Base-by-base conservation (phyloP, 2,113 vertebrate genomes). In the Cryptotis parvus region DNA sequence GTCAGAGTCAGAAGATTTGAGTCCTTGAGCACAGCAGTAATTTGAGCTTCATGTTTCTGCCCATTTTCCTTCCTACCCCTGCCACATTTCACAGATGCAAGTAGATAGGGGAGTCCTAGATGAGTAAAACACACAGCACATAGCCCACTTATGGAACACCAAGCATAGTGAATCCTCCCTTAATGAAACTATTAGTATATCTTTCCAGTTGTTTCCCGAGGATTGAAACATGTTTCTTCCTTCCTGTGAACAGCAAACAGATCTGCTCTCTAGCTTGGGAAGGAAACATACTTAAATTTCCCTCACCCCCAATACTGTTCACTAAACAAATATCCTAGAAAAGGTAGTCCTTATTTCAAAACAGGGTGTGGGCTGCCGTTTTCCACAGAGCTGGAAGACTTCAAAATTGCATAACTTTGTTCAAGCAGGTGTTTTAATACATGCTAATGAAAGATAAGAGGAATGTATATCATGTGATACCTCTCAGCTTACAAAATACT, bases 401-500 rank as follows among this genome's bases (percentile, higher is more conserved):
- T 92, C 20, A 74, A 33, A 58, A 52, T 52, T 81, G 1, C 74
- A 91, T 91, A 94, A 27, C 9, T 69, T 61, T 55, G 43, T 35
- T 78, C 2, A 82, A 84, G 14, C 35, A 63, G 24, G 70, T n/a
- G 31, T 92, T 93, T 52, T 85, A 85, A 39, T 86, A 15, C 4
- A 41, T 4, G 22, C 22, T 74, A 55, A 90, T 89, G 55, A 90
- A 83, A 93, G 65, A 58, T 43, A 87, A 45, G 66, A 75, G 16
- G 77, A 84, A 75, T 39, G 4, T 24, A 26, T 49, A 45, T 69
- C 16, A 29, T 77, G 14, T 16, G 15, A 75, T 84, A 4, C 9
- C 16, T 81, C 65, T 33, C 3, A 61, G 84, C 78, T 95, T 91
- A 74, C 35, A 66, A 35, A 89, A 80, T 77, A 66, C 5, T 70